phyloP scores from a whole-genome alignment of 2,888 invertebrate species.

The Galeruca laticollis region DNA sequence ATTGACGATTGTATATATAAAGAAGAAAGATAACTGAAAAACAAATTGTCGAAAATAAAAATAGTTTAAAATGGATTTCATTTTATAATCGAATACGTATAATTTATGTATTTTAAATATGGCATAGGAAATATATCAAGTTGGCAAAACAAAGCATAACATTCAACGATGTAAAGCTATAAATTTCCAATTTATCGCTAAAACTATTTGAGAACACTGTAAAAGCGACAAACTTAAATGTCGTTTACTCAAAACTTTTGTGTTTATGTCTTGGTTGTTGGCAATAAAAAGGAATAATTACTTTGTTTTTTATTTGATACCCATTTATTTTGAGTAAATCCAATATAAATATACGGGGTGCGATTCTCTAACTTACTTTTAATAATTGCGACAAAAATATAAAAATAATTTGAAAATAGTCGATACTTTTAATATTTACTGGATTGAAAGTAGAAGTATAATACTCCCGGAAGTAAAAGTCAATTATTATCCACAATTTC shows the following conservation, averaged over 20 bases:
- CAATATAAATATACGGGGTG: slow-evolving; percentile 12
- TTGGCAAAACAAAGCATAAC: slow-evolving; percentile 32
- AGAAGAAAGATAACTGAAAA: too few species aligned
- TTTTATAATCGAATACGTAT: neutral
- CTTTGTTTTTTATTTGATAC: slow-evolving; percentile 48
- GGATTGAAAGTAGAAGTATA: too few species aligned
- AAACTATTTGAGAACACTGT: slow-evolving; percentile 37
- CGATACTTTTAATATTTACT: too few species aligned
- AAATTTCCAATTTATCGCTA: slow-evolving; percentile 36
- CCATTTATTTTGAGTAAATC: slow-evolving; percentile 28
- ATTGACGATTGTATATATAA: too few species aligned
- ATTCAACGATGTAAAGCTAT: slow-evolving; percentile 31
- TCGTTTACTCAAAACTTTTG: slow-evolving; percentile 42
- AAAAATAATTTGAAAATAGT: neutral
- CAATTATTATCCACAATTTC: too few species aligned
- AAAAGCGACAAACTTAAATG: slow-evolving; percentile 33
- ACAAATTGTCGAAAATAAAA: neutral
- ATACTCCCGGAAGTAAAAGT: too few species aligned
- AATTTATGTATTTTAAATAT: neutral
- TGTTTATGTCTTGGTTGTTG: slow-evolving; percentile 41
- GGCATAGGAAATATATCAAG: slow-evolving; percentile 1
- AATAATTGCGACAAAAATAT: neutral
- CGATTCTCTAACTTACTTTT: neutral
- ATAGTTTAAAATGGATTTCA: neutral
- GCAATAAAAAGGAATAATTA: slow-evolving; percentile 52